Evolutionary conservation across 2,888 invertebrate genomes (phyloP).

Genomic region (Drosophila mercatorum): DNA sequence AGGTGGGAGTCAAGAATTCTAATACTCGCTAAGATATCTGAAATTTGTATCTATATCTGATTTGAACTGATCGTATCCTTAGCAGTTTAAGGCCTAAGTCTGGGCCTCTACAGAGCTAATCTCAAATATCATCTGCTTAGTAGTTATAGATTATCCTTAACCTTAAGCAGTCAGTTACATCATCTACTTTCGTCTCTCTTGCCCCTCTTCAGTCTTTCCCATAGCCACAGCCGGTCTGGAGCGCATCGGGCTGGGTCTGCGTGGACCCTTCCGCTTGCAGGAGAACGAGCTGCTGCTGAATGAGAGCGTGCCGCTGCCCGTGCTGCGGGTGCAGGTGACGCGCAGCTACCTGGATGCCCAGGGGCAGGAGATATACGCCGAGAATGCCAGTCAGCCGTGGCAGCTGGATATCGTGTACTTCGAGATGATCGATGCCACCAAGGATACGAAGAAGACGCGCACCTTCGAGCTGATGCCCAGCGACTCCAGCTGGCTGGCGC

Average conservation of each 20-base stretch:
- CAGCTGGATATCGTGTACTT: slow-evolving; percentile 81
- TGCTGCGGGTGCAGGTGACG: slow-evolving; percentile 69
- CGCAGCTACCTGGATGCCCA: slow-evolving; percentile 73
- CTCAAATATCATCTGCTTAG: no score
- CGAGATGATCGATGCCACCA: slow-evolving; percentile 82
- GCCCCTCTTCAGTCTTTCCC: slow-evolving; percentile 71
- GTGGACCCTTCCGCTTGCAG: slow-evolving; percentile 87
- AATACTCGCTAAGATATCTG: no score
- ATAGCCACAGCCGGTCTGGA: slow-evolving; percentile 81
- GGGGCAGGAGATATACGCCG: slow-evolving; percentile 62
- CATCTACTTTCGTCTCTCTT: rapidly evolving
- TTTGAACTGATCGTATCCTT: no score
- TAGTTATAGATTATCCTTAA: no score
- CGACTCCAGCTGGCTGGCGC: slow-evolving; percentile 47
- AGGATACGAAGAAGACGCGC: slow-evolving; percentile 85
- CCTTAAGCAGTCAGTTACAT: background rate
- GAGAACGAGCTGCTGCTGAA: slow-evolving; percentile 82
- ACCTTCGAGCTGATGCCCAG: slow-evolving; percentile 74
- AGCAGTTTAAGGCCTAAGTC: no score
- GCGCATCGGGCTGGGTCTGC: slow-evolving; percentile 86
- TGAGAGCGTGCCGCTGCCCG: slow-evolving; percentile 61
- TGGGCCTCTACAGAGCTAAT: no score
- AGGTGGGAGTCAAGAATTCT: slow-evolving; percentile 47
- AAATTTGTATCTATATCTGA: no score
- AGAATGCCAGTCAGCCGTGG: slow-evolving; percentile 76